A percentile compares a stretch with the other conserved stretches of the same genome.
Evolutionary conservation across 2,888 invertebrate species (phyloP).

Genomic region (Alloscopus bannaensis): DNA sequence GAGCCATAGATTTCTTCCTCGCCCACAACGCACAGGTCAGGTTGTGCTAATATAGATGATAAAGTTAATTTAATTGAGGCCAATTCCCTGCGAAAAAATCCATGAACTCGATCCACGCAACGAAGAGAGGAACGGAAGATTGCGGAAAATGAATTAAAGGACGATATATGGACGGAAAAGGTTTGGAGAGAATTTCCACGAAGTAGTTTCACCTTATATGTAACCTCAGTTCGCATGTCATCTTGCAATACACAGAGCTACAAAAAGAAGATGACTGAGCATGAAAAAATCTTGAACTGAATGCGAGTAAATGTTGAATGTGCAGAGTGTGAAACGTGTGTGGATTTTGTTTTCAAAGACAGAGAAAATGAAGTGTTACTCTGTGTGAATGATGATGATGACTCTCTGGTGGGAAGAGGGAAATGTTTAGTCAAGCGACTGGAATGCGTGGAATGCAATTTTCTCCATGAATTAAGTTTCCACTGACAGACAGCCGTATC

Average conservation of each 20-base stretch:
- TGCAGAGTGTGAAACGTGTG: no score
- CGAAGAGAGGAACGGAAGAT: slow-evolving; percentile 24
- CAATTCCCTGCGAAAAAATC: no score
- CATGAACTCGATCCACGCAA: no score
- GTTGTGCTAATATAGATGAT: no score
- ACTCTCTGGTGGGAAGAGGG: slow-evolving; percentile 47
- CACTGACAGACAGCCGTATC: slow-evolving; percentile 69
- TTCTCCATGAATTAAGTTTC: slow-evolving; percentile 72
- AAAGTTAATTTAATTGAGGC: slow-evolving; percentile 45
- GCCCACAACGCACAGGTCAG: no score
- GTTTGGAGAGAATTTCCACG: slow-evolving; percentile 29
- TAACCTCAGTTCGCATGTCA: slow-evolving; percentile 34
- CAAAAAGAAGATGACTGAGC: background rate
- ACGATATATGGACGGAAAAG: slow-evolving; percentile 36
- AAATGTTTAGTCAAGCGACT: slow-evolving; percentile 70
- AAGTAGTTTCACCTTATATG: no score
- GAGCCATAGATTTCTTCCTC: no score
- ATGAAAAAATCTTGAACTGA: background rate
- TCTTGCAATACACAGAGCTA: slow-evolving; percentile 24
- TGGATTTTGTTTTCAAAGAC: no score
- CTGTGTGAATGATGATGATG: slow-evolving; percentile 42
- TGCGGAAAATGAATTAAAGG: slow-evolving; percentile 22
- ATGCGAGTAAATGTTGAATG: no score
- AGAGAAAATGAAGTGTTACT: slow-evolving; percentile 56
- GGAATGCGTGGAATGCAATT: slow-evolving; percentile 73